phyloP scores from a whole-genome alignment of 2,113 vertebrate species.

The Cervus canadensis region DNA sequence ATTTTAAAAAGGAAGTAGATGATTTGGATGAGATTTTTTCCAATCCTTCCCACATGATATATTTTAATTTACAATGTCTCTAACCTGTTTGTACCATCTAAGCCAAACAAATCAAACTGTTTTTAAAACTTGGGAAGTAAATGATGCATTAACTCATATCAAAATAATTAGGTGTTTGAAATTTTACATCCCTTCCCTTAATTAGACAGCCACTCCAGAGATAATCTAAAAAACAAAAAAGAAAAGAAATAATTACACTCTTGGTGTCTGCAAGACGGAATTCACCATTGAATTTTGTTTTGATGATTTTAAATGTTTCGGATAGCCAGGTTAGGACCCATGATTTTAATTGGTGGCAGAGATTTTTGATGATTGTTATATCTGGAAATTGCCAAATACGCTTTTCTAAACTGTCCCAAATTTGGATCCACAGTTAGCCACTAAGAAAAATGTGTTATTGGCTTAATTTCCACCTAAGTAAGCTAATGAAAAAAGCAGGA shows the following conservation, averaged over 20 bases:
- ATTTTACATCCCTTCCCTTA: neutral
- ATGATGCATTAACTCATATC: neutral
- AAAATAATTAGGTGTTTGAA: neutral
- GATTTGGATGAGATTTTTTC: neutral
- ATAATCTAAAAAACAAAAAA: neutral
- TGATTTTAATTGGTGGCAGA: neutral
- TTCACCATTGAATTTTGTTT: neutral
- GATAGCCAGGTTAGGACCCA: neutral
- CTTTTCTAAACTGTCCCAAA: neutral
- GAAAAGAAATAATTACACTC: neutral
- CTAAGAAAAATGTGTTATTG: neutral
- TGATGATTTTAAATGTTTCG: neutral
- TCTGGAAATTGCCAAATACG: neutral
- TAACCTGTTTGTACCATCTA: neutral
- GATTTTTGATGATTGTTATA: neutral
- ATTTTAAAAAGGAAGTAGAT: conserved; percentile 1
- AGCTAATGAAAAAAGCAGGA: neutral
- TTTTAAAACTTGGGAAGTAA: neutral
- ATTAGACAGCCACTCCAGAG: neutral
- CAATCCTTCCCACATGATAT: neutral
- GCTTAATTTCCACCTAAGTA: neutral
- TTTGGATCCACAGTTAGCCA: neutral
- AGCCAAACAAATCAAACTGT: conserved; percentile 18
- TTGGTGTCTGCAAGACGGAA: neutral
- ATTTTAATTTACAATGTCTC: neutral